Evolutionary conservation across 2,113 vertebrate species (phyloP).

Genomic region (Macquaria australasica): DNA sequence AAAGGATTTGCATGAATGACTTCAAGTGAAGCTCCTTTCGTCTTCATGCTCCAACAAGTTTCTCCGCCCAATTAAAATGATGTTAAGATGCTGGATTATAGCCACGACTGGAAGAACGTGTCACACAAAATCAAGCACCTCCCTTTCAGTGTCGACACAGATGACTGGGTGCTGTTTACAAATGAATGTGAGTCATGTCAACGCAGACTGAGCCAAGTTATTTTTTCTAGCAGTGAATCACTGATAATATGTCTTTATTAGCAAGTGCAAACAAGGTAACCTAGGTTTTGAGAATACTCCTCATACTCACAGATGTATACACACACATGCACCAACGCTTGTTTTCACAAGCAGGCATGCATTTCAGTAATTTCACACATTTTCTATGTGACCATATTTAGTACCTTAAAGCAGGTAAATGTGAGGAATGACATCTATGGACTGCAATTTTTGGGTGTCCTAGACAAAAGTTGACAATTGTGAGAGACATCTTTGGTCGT

Average conservation of each 20-base stretch:
- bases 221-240: slow-evolving; percentile 13
- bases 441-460: not conserved
- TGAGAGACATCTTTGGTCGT: too few species aligned
- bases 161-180: slow-evolving; percentile 41
- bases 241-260: slow-evolving; percentile 10
- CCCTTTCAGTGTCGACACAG: slow-evolving; percentile 18
- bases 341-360: not conserved
- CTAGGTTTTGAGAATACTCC: not conserved
- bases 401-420: not conserved
- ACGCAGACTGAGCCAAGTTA: not conserved
- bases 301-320: not conserved
- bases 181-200: slow-evolving; percentile 37
- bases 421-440: not conserved
- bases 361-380: not conserved
- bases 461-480: too few species aligned
- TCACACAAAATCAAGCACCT: slow-evolving; percentile 38
- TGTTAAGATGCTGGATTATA: slow-evolving; percentile 44
- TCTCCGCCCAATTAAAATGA: slow-evolving; percentile 63
- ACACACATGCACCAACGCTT: not conserved
- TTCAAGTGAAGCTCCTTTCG: slow-evolving; percentile 27
- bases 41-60: slow-evolving; percentile 42
- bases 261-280: not conserved
- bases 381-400: not conserved
- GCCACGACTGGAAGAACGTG: slow-evolving; percentile 31
- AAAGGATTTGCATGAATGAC: slow-evolving; percentile 40